Evolutionary conservation across 1,140 invertebrate genomes (phyloP).

Genomic region (Conus ventricosus): DNA sequence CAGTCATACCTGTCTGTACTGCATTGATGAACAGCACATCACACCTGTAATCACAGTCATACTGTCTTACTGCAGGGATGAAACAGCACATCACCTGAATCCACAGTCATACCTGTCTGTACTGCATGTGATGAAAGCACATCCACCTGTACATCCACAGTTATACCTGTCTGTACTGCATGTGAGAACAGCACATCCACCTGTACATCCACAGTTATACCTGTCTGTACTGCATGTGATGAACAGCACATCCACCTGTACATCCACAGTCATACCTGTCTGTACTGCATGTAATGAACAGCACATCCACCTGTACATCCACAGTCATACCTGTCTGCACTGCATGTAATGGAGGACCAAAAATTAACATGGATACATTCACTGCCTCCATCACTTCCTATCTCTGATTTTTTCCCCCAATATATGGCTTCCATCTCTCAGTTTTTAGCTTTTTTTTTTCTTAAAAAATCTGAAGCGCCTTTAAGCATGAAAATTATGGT

Average conservation of each 20-base stretch:
- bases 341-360: conserved; percentile 55
- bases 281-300: not conserved
- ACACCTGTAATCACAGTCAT: no score
- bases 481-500: no score
- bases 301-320: not conserved
- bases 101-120: no score
- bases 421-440: no score
- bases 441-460: no score
- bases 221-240: conserved; percentile 74
- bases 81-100: no score
- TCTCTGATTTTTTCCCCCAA: no score
- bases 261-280: not conserved
- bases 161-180: not conserved
- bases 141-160: conserved; percentile 76
- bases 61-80: no score
- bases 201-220: not conserved
- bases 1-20: not conserved
- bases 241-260: conserved; percentile 82
- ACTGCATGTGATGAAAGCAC: conserved; percentile 73
- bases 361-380: no score
- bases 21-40: no score
- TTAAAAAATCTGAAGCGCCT: no score
- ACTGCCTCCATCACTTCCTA: no score
- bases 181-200: not conserved
- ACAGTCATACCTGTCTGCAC: not conserved